Evolutionary conservation across 2,797 vertebrate genomes (phyloP).

Genomic region (Okamejei kenojei): DNA sequence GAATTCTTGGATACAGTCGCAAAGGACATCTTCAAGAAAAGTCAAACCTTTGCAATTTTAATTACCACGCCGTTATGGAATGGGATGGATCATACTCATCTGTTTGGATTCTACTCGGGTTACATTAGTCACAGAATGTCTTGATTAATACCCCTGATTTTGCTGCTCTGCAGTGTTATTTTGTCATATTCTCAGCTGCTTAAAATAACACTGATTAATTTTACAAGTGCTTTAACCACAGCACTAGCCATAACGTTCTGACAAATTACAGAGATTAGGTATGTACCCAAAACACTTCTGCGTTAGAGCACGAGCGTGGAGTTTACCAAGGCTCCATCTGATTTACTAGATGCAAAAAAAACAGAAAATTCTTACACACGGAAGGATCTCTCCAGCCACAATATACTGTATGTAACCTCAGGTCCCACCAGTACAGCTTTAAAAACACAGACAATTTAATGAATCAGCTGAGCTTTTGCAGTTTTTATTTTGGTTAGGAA

Average conservation of each 20-base stretch:
- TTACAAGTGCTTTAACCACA: neutral
- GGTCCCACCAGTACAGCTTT: no score
- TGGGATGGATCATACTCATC: no score
- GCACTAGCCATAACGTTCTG: neutral
- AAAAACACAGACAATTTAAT: neutral
- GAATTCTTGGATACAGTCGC: neutral
- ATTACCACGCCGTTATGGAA: neutral
- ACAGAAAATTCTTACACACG: neutral
- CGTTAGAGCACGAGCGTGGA: neutral
- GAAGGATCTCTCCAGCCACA: neutral
- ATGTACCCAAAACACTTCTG: neutral
- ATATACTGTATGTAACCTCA: neutral
- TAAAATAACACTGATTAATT: neutral
- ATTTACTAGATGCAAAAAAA: neutral
- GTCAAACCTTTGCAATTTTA: neutral
- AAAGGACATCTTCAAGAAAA: neutral
- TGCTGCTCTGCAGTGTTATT: neutral
- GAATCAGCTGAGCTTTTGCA: neutral
- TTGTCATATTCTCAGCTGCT: neutral
- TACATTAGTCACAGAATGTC: neutral
- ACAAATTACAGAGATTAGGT: neutral
- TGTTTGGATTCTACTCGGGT: neutral
- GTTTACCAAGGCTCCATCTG: neutral
- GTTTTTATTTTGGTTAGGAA: neutral
- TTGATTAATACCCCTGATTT: neutral